These are phyloP conservation scores for Sinocyclocheilus rhinocerous DNA, from an alignment of 2,113 vertebrate genomes.

Conservation along the genomic window DNA sequence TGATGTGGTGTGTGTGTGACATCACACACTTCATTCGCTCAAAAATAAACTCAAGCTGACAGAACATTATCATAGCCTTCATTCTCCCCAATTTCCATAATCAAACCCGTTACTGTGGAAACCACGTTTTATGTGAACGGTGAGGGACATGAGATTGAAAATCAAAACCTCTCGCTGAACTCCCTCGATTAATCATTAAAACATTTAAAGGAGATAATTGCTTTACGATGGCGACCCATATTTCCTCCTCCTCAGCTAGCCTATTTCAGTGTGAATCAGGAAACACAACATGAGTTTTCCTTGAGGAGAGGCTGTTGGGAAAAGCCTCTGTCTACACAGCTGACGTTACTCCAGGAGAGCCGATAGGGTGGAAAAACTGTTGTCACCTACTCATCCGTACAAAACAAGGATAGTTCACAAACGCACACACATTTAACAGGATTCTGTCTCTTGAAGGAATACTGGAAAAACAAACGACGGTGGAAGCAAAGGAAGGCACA, in stretches of 20 bases:
- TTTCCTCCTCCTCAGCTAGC: neutral
- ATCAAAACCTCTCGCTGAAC: constrained; percentile 14
- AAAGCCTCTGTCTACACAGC: constrained; percentile 13
- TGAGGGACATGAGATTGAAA: constrained; percentile 20
- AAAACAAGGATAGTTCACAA: constrained; percentile 4
- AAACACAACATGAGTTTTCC: neutral
- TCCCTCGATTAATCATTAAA: constrained; percentile 43
- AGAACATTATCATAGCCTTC: constrained; percentile 54
- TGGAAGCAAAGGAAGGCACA: neutral
- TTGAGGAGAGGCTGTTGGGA: neutral
- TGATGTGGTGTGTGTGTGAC: constrained; percentile 7
- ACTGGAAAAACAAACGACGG: neutral
- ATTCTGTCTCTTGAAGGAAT: neutral
- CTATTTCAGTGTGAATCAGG: neutral
- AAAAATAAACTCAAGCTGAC: constrained; percentile 54
- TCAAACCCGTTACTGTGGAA: constrained; percentile 57
- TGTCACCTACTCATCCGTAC: constrained; percentile 2
- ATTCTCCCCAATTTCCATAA: constrained; percentile 53
- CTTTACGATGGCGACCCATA: constrained; percentile 1
- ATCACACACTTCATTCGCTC: too few relatives aligned
- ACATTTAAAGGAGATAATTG: constrained; percentile 36
- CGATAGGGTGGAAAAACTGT: neutral
- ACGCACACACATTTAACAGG: neutral
- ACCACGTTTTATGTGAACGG: constrained; percentile 14
- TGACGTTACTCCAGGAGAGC: neutral